A percentile compares a stretch with the other conserved stretches of the same genome.
Evolutionary conservation across 2,113 vertebrate species (phyloP).

Genomic region (Trematocara variabile): DNA sequence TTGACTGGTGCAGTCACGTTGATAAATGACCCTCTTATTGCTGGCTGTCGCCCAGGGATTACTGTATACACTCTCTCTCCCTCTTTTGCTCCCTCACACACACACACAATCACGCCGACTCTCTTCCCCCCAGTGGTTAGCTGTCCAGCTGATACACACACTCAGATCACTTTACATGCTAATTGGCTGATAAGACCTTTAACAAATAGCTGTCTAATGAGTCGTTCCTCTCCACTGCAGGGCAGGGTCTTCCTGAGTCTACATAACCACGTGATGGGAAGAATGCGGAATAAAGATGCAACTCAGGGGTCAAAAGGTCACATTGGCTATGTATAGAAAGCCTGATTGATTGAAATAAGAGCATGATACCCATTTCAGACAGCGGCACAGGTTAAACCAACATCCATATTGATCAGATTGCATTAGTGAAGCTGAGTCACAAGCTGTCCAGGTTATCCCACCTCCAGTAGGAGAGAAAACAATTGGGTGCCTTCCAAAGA

Average conservation of each 20-base stretch:
- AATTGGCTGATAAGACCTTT: conserved; percentile 54
- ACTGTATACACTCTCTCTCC: conserved; percentile 28
- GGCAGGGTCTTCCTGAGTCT: not conserved
- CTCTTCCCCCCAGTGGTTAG: conserved; percentile 7
- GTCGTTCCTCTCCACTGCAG: not conserved
- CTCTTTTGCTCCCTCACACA: not conserved
- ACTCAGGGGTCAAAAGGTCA: conserved; percentile 28
- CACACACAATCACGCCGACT: not conserved
- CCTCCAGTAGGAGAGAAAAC: not conserved
- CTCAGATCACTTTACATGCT: conserved; percentile 66
- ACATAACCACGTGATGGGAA: not conserved
- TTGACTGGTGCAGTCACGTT: conserved; percentile 62
- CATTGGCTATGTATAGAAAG: not conserved
- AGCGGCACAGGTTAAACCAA: not conserved
- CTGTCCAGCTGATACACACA: conserved; percentile 41
- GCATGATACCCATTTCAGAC: not conserved
- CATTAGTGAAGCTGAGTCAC: not conserved
- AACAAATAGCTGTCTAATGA: conserved; percentile 56
- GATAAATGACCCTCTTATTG: conserved; percentile 65
- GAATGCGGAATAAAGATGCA: not conserved
- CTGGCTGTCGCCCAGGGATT: conserved; percentile 43
- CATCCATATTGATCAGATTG: not conserved
- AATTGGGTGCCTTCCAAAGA: accelerated
- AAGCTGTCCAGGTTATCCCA: not conserved
- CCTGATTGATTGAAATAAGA: not conserved